Evolutionary conservation across 92 coral and sea anemone species (phyloP), one percentile per base, ranked within the genome.

Genomic region (Phenganax subtilis): DNA sequence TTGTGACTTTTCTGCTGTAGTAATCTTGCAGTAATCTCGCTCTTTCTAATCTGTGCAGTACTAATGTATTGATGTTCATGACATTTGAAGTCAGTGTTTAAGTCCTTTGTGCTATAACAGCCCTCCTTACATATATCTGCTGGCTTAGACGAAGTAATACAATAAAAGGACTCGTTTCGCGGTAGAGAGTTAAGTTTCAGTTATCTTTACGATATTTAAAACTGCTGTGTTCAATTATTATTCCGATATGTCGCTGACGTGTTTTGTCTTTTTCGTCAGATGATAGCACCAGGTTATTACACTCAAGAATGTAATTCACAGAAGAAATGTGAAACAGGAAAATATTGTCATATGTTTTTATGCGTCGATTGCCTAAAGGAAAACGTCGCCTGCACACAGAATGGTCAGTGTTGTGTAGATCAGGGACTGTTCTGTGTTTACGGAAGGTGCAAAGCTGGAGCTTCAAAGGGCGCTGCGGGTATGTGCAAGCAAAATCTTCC

Each of bases 301-400:
- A 90, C 97, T 11, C 98, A 94, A 83, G 98, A 94, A 82, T 94
- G 98, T 70, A 94, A 94, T 71, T 93, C 97, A 6, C 98, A 94
- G 79, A 94, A 94, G 76, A 85, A 83, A 54, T 94, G 98, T 57
- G 98, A 94, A 54, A 66, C 86, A 4, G 83, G 87, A 8, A 94
- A 94, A 74, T 94, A 94, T 65, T 94, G 98, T n/a, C 98, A 94
- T 86, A 94, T 94, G 98, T 94, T 94, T 81, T 85, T 94, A 71
- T 94, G 98, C 52, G 98, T 94, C 28, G 98, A 94, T 76, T 94
- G 98, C 57, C 88, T 94, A 59, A 94, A 94, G 68, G 98, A 94
- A 84, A 94, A 94, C 71, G 98, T 94, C 3, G 98, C 98, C 54
- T 94, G 98, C 88, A 94, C 98, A n/a, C 98, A 94, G 61, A 94